Percentiles rank a stretch among this genome's conserved stretches.
These are phyloP conservation scores for Meliscaeva auricollis DNA, from an alignment of 2,888 invertebrate species.

Conservation along the genomic window DNA sequence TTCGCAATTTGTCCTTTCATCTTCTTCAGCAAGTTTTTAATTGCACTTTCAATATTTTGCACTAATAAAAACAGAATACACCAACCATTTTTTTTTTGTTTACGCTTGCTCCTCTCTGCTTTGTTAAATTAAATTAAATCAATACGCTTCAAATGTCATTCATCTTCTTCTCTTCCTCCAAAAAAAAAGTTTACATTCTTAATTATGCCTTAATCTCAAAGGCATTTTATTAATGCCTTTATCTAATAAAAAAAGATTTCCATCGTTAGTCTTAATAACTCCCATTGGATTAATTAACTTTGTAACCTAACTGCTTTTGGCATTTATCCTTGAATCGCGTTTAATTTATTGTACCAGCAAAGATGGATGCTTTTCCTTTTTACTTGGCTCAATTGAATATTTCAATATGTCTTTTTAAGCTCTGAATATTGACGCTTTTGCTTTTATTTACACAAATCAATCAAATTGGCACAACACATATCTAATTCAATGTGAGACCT, in stretches of 20 bases:
- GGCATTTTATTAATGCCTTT: neutral
- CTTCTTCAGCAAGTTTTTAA: too few relatives aligned
- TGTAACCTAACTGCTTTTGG: neutral
- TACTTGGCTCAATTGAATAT: neutral
- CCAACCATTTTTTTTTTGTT: too few relatives aligned
- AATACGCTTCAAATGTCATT: neutral
- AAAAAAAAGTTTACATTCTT: neutral
- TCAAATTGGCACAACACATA: neutral
- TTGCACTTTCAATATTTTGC: too few relatives aligned
- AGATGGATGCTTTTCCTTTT: neutral
- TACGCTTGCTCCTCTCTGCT: too few relatives aligned
- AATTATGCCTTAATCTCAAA: neutral
- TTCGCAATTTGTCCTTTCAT: too few relatives aligned
- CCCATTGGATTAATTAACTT: slow-evolving; percentile 15
- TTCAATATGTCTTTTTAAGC: neutral
- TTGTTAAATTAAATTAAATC: too few relatives aligned
- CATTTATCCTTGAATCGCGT: neutral
- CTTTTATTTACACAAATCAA: slow-evolving; percentile 22
- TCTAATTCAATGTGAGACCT: neutral
- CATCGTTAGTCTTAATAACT: neutral
- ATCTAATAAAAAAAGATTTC: neutral
- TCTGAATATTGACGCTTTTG: neutral
- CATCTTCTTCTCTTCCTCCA: neutral
- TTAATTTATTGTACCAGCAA: neutral
- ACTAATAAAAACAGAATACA: too few relatives aligned